Evolutionary conservation across 2,888 invertebrate genomes (phyloP), one percentile per base, ranked within the genome.

Genomic region (Merodon equestris): DNA sequence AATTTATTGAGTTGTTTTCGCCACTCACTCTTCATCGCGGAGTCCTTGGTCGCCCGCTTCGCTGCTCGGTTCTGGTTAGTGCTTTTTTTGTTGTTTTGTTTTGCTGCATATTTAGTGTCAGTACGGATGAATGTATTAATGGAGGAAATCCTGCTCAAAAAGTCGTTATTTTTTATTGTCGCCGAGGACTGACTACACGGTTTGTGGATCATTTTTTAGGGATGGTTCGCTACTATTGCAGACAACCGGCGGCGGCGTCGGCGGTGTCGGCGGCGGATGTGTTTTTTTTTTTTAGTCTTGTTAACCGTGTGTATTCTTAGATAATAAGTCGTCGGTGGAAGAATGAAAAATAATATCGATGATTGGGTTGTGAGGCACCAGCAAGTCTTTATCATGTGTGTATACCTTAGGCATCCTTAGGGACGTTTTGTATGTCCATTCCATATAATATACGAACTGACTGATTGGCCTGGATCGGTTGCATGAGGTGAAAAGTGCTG

Each of bases 61-160:
- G 42, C 54, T 3, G 1, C 19, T 13, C 40, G 27, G 9, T 14
- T 72, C 51, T 56, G 2, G 1, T 40, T n/a, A 5, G 36, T 7
- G 36, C 36, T 40, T 44, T 48, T 57, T 27, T 50, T 36, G 9
- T 34, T 36, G n/a, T 1, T 38, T 50, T n/a, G 14, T 18, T 68
- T 27, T 51, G 40, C 38, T 48, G 58, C 50, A 51, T 54, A 19
- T 5, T 27, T 17, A 54, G 51, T 72, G 61, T 42, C 36, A 42
- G 15, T 51, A 63, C 27, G 53, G 44, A 72, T 77, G 40, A 68
- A 44, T 57, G 66, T 66, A 40, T 53, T 64, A 19, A 13, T 53
- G 54, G 34, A 17, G 44, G 4, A 60, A 45, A 38, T 57, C 38
- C 48, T 38, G 40, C 34, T 56, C 34, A 61, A 54, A 48, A 67